A percentile compares a stretch with the other conserved stretches of the same genome.
Conservation (phyloP, 92 coral and sea anemone species). For the Hydrozoanthus gracilis region DNA sequence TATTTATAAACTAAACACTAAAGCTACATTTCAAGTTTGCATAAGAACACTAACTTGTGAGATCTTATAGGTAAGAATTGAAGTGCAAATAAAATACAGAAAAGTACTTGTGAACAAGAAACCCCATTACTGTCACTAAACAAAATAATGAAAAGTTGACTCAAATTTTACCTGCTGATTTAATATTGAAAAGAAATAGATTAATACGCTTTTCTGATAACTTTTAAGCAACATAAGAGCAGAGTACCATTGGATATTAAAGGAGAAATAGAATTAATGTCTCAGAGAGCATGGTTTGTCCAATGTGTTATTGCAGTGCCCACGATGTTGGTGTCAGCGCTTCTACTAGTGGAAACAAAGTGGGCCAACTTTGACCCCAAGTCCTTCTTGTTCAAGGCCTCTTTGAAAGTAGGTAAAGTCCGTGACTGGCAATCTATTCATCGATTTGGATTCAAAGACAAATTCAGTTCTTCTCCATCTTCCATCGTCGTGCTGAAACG, state of each 20-base stretch:
- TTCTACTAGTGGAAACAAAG: conserved; percentile 54
- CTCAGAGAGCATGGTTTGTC: conserved; percentile 1
- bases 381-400: conserved; percentile 59
- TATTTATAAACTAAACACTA: too few relatives aligned
- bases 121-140: too few relatives aligned
- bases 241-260: background rate
- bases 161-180: too few relatives aligned
- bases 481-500: conserved; percentile 50
- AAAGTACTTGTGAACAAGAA: too few relatives aligned
- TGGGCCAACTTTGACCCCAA: conserved; percentile 65
- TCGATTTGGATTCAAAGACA: conserved; percentile 33
- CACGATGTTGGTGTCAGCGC: background rate
- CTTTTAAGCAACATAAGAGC: background rate
- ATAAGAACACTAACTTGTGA: too few relatives aligned
- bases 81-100: too few relatives aligned
- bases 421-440: conserved; percentile 54
- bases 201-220: too few relatives aligned
- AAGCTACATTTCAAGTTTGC: too few relatives aligned
- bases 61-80: too few relatives aligned
- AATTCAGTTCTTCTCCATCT: conserved; percentile 64
- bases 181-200: too few relatives aligned
- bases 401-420: conserved; percentile 60
- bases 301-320: background rate
- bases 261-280: background rate
- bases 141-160: too few relatives aligned